Base-by-base conservation (phyloP, 1,140 invertebrate species). In the Diorhabda sublineata region DNA sequence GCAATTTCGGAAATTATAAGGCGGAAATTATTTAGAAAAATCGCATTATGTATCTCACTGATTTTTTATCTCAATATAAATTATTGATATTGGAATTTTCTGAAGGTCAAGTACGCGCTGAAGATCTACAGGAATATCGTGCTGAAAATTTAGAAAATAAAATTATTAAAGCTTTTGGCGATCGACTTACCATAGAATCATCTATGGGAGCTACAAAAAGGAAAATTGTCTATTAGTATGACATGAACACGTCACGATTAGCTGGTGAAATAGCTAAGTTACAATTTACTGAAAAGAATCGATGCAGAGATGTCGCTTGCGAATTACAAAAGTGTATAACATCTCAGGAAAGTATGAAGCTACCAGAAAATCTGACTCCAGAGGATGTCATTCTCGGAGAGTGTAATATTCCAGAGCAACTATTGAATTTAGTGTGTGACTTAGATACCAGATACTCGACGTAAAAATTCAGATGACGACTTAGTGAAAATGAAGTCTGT, bases 141-240 rank as follows among this genome's bases (percentile, higher is more conserved):
- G 0, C 65, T 67, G 74, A 77, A 76, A 77, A 64, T n/a, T 71
- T 78, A 68, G 3, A 71, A 70, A 76, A 74, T 73, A 76, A 78
- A 73, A 42, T 75, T 67, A 43, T 73, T 5, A 76, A 75, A 64
- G 68, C 64, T 67, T 78, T 77, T 75, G 75, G 71, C 73, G 72
- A 75, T 60, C 69, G 58, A 70, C 64, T 79, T 71, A 76, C 69
- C 4, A 77, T 76, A 72, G 74, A 77, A 74, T 72, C 72, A 52
- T 78, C 75, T 7, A 76, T 42, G 42, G 78, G 76, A 66, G 26
- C 62, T 67, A 74, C 72, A 72, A 65, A 74, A 45, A 62, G 65
- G 76, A 78, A 78, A 75, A 78, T 79, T 69, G 69, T 79, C 3
- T 78, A 79, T 60, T 74, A 77, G 74, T 70, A 68, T 60, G 73